Conservation (phyloP, 53 echinoderm and acorn worm genomes). For the Paelopatides confundens region DNA sequence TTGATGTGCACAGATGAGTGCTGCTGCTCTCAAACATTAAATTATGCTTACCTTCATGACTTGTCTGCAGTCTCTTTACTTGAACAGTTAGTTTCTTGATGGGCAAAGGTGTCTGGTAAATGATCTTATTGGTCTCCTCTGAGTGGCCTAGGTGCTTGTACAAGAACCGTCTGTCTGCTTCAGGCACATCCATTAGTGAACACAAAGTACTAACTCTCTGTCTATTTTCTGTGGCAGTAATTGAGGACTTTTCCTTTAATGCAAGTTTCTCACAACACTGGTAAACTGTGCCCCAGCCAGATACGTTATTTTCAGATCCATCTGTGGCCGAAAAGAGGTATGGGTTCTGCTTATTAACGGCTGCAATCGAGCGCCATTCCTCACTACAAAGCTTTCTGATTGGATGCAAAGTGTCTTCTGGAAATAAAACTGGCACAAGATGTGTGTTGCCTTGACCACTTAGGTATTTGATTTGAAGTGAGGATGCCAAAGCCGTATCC, state of each 20-base stretch:
- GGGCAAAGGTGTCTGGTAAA: slow-evolving; percentile 76
- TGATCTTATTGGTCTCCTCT: slow-evolving; percentile 61
- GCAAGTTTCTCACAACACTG: slow-evolving; percentile 33
- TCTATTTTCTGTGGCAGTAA: slow-evolving; percentile 70
- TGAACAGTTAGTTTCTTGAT: slow-evolving; percentile 73
- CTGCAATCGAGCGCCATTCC: slow-evolving; percentile 15
- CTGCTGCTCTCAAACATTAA: too few species aligned
- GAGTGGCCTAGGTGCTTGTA: slow-evolving; percentile 84
- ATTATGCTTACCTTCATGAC: slow-evolving; percentile 54
- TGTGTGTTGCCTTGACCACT: slow-evolving; percentile 61
- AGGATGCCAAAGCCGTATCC: slow-evolving; percentile 42
- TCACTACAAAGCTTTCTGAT: slow-evolving; percentile 18
- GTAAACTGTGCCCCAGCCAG: slow-evolving; percentile 63
- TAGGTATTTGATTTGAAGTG: slow-evolving; percentile 51
- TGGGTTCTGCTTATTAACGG: slow-evolving; percentile 17
- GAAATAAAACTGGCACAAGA: slow-evolving; percentile 65
- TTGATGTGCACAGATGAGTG: too few species aligned
- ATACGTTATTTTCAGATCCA: slow-evolving; percentile 54
- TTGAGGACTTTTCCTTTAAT: neutral
- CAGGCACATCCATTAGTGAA: slow-evolving; percentile 70
- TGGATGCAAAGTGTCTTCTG: slow-evolving; percentile 57
- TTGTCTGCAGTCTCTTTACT: slow-evolving; percentile 53
- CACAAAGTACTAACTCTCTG: slow-evolving; percentile 63
- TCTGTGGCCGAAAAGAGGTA: slow-evolving; percentile 58
- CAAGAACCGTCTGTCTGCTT: slow-evolving; percentile 53